Base-by-base conservation (phyloP, 2,888 invertebrate species). In the Muschampia plurimacula region DNA sequence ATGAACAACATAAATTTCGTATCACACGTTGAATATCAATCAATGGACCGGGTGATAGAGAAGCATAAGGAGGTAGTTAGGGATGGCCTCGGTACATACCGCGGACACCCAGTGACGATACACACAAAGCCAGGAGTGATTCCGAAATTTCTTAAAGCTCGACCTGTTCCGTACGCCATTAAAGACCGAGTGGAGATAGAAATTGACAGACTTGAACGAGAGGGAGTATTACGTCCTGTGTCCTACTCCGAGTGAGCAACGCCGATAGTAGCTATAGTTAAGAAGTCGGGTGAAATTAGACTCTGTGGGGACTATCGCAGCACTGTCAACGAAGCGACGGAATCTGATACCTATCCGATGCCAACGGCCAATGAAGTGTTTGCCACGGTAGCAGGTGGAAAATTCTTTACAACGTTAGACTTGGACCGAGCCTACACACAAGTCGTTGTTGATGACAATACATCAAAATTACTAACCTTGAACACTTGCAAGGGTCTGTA, bases 261-360 rank as follows among this genome's bases (percentile, higher is more conserved):
- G 52, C 81, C 82, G 2, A 75, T 83, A 2, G 81, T 83, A 52
- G 74, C 77, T 8, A 77, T 81, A n/a, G 57, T 75, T 7, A 82
- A 82, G 46, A 73, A 70, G 39, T 66, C 67, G 5, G 78, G 77
- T 1, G 76, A 77, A 10, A 76, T 79, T 10, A 65, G 80, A 9
- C 44, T 79, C 4, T 78, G 77, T 67, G 77, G 77, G 0, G 79
- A 79, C 28, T 77, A 80, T 39, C 72, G 76, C 0, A 76, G 72
- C 46, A 80, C 79, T 5, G 77, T 77, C 0, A 79, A 80, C 66
- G 67, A 75, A 60, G 78, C 76, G 8, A 76, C 76, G 0, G 78
- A 80, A 55, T 75, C 74, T 3, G 79, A 78, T 74, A 77, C 75
- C 2, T 78, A 79, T 60, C 80, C 79, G 6, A 74, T 77, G 74